Base-by-base conservation (phyloP, 2,797 vertebrate genomes). In the Dryobates pubescens region DNA sequence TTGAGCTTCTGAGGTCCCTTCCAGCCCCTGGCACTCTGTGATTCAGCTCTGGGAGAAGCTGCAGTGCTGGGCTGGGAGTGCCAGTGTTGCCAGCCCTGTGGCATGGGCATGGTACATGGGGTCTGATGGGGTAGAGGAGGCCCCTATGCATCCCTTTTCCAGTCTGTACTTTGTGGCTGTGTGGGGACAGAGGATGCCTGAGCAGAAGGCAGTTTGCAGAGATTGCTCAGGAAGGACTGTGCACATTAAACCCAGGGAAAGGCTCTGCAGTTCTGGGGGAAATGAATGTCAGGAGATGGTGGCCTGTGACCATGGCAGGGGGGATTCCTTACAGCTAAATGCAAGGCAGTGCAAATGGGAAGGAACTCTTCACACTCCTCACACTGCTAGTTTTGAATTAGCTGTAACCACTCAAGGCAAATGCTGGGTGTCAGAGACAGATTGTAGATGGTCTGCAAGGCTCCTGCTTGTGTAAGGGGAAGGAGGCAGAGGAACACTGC, bases 121-220 rank as follows among this genome's bases (percentile, higher is more conserved):
- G 32, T 20, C 26, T 43, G 65, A 24, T 19, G 45, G 54, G 36
- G 34, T 1, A 0, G 76, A 61, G 61, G 7, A 27, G 15, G 41
- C 58, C 80, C 38, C 41, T 68, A 32, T 76, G 82, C 41, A 81
- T 75, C 47, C 41, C 26, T 86, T 49, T 75, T 29, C 26, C 45
- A 15, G 2, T 20, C 67, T 65, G 17, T 45, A 5, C 9, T 14
- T 65, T 0, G 0, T 82, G 88, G 56, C 8, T n/a, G 51, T 3
- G 20, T 0, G 0, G 45, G 24, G 58, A 59, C 64, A 79, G 62
- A 59, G 30, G 29, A 58, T 69, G n/a, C 29, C 22, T 17, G 47
- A 49, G 30, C 10, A 86, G 47, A 62, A 62, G 34, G 70, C 62
- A 86, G 38, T 36, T 53, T 82, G 34, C 30, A 18, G 27, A 64